Evolutionary conservation across 2,797 vertebrate species (phyloP), one percentile per base, ranked within the genome.

Genomic region (Enteromius radiatus): DNA sequence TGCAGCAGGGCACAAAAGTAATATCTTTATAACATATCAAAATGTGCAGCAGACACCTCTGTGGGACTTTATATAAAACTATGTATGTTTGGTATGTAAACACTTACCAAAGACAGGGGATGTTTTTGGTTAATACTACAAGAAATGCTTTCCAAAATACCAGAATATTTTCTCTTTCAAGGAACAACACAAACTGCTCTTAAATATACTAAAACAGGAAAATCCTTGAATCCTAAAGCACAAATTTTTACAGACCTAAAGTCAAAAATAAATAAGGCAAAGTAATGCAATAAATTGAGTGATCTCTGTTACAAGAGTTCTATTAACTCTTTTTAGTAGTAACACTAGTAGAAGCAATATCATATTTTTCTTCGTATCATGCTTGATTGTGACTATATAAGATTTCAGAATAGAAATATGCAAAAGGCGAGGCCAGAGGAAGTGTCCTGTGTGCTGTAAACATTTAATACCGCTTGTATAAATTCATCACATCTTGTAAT

Each of bases 1-100:
- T 88, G 73, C 76, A 88, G 84, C 88, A 89, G 87, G 89, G 84
- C 86, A 86, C 74, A 76, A 71, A 83, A 59, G 28, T 41, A 54
- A 41, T 73, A 78, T 76, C 23, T 67, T 77, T 17, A 74, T 36
- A 31, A 70, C 31, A 87, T 81, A 86, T 88, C 83, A 90, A 87
- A 92, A 90, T 87, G 86, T 84, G 71, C 85, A 84, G 45, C 65
- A 83, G 67, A 78, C 45, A 84, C 54, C 43, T 56, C 21, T 56
- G 52, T 63, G 78, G 76, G 82, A 85, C 49, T 88, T 71, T 33
- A 87, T 92, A 94, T 90, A 94, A 94, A 94, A 93, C 84, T 87
- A 88, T 54, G 86, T 91, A 92, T 93, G 92, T 86, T 90, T 83
- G 90, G 28, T n/a, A 76, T 73, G 52, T 59, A 59, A 88, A 81